These are phyloP conservation scores for Portunus trituberculatus DNA, from an alignment of 1,140 invertebrate genomes.

Conservation along the genomic window DNA sequence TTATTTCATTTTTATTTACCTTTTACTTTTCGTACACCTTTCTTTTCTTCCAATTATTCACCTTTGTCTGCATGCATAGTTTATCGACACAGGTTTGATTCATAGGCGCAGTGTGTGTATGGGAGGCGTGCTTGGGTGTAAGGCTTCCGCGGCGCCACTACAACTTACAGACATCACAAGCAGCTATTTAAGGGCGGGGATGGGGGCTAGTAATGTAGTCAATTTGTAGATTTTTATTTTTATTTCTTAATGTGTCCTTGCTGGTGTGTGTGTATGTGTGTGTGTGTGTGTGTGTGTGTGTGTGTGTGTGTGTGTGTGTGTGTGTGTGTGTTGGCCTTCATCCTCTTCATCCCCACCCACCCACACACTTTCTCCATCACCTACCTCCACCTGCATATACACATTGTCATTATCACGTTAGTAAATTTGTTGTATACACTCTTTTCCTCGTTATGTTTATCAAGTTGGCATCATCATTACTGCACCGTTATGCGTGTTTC, in stretches of 20 bases:
- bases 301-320: conserved; percentile 20
- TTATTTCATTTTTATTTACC: no score
- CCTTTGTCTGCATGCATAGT: no score
- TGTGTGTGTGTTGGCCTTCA: background rate
- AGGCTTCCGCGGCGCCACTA: no score
- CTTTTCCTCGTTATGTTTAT: background rate
- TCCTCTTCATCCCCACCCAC: background rate
- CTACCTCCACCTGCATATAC: background rate
- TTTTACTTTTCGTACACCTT: no score
- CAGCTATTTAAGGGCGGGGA: no score
- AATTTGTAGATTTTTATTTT: no score
- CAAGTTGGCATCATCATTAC: background rate
- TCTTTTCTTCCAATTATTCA: no score
- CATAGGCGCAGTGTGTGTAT: no score
- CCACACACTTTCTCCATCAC: background rate
- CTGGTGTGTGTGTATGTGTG: background rate
- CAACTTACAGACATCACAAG: no score
- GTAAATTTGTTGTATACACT: background rate
- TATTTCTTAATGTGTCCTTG: background rate
- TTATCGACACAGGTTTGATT: no score
- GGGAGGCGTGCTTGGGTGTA: no score
- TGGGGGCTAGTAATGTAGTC: no score
- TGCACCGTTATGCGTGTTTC: background rate
- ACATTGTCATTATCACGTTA: conserved; percentile 8
- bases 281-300: conserved; percentile 42